Evolutionary conservation across 2,113 vertebrate genomes (phyloP), one percentile per base, ranked within the genome.

Genomic region (Mus spicilegus): DNA sequence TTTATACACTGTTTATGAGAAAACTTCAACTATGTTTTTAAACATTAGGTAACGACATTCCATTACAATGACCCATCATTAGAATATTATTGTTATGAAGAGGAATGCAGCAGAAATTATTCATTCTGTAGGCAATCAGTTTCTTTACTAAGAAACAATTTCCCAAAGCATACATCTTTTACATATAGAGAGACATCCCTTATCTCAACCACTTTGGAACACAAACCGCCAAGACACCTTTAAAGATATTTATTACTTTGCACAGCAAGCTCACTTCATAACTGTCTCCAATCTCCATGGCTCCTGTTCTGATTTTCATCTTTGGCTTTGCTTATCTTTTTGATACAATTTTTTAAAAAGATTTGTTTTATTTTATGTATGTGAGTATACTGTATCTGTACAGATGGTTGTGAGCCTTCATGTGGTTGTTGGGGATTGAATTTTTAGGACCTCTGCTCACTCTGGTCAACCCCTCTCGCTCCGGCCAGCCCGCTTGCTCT

Each of bases 301-400:
- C 36, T 30, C 4, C 12, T 70, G 89, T 93, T 33, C 65, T 56
- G 3, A 93, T 56, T 46, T 39, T 2, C 16, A 19, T 76, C 30
- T 20, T 58, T 90, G 93, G 51, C 30, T 93, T 72, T 89, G 11
- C 84, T 84, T 77, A 16, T 94, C 1, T 89, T 91, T 96, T 73
- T 89, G 46, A 85, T 56, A 49, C 2, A 93, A 72, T 76, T 76
- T 49, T 65, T 58, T 80, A 93, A 49, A 49, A 49, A 49, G 5
- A 49, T 49, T 49, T 49, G 7, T 49, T 49, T 49, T 49, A 49
- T 49, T 49, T 49, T 49, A 49, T 49, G 49, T 49, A 49, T 49
- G 49, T 49, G 49, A 49, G 49, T 7, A 49, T 4, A 49, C 49
- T 49, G 49, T 49, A 49, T 5, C 49, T 49, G 49, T 49, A 49